Percentiles rank a stretch among this genome's conserved stretches.
phyloP scores from a whole-genome alignment of 92 coral and sea anemone genomes.

The Epizoanthus illoricatus region DNA sequence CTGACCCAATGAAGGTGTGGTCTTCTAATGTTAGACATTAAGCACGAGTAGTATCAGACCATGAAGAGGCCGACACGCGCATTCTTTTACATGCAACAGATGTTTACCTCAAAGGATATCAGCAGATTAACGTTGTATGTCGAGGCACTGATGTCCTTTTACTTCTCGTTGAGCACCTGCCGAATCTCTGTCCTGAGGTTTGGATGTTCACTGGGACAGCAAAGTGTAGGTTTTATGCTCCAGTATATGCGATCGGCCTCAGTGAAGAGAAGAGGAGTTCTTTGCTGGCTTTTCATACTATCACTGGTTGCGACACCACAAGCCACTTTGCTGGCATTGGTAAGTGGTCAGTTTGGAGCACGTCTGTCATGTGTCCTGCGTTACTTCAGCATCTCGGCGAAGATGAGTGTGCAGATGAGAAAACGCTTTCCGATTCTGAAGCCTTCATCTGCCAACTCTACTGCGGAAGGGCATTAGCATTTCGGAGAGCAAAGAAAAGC shows the following conservation, averaged over 20 bases:
- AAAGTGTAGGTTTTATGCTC: conserved; percentile 45
- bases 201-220: conserved; percentile 75
- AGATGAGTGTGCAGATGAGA: no score
- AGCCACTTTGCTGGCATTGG: no score
- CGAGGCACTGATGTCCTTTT: conserved; percentile 51
- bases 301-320: conserved; percentile 63
- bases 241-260: conserved; percentile 52
- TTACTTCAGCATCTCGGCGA: conserved; percentile 40
- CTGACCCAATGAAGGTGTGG: conserved; percentile 49
- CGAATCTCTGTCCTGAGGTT: conserved; percentile 50
- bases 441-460: no score
- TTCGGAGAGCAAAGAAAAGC: no score
- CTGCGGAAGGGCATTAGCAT: no score
- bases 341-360: conserved; percentile 47
- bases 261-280: conserved; percentile 54
- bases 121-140: conserved; percentile 40
- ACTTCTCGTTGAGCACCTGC: conserved; percentile 65
- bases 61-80: conserved; percentile 63
- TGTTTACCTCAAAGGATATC: conserved; percentile 36
- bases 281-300: conserved; percentile 64
- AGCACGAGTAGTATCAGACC: conserved; percentile 31
- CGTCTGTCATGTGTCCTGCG: conserved; percentile 29
- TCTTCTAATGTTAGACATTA: conserved; percentile 21
- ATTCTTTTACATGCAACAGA: conserved; percentile 49
- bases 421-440: no score